Evolutionary conservation across 2,888 invertebrate genomes (phyloP).

Genomic region (Coelogynopora nodosa): DNA sequence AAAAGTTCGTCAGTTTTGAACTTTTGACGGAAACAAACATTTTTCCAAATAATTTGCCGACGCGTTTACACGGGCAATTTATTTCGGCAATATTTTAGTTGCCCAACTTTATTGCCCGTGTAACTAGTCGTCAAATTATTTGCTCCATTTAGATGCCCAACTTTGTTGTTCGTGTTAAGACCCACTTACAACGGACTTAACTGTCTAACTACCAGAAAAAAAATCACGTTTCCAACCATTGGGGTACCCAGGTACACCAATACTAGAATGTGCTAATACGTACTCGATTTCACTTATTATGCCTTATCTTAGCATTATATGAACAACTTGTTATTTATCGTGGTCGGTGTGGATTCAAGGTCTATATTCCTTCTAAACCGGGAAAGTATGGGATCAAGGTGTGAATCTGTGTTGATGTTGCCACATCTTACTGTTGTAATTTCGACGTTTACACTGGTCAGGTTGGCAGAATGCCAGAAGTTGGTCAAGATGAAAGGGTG

Average conservation of each 20-base stretch:
- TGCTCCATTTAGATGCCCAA: too few species aligned
- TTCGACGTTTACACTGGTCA: constrained; percentile 2
- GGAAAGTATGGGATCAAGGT: constrained; percentile 25
- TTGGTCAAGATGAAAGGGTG: not conserved
- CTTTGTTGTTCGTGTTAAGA: too few species aligned
- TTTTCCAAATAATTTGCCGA: too few species aligned
- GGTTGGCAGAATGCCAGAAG: not conserved
- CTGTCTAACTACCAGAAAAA: constrained; percentile 22
- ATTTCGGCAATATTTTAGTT: too few species aligned
- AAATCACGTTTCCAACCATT: constrained; percentile 16
- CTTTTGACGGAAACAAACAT: too few species aligned
- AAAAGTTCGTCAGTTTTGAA: too few species aligned
- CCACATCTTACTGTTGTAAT: constrained; percentile 2
- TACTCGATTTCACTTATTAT: not conserved
- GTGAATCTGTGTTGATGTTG: constrained; percentile 9
- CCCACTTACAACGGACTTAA: too few species aligned
- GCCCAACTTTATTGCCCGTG: too few species aligned
- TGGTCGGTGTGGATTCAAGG: not conserved
- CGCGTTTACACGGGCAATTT: too few species aligned
- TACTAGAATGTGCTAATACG: constrained; percentile 4
- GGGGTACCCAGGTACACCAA: not conserved
- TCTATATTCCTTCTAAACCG: constrained; percentile 13
- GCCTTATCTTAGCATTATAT: not conserved
- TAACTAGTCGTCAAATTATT: too few species aligned
- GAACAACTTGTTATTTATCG: constrained; percentile 17